Percentiles rank a stretch among this genome's conserved stretches.
Evolutionary conservation across 2,797 vertebrate species (phyloP).

Genomic region (Acanthurus tractus): DNA sequence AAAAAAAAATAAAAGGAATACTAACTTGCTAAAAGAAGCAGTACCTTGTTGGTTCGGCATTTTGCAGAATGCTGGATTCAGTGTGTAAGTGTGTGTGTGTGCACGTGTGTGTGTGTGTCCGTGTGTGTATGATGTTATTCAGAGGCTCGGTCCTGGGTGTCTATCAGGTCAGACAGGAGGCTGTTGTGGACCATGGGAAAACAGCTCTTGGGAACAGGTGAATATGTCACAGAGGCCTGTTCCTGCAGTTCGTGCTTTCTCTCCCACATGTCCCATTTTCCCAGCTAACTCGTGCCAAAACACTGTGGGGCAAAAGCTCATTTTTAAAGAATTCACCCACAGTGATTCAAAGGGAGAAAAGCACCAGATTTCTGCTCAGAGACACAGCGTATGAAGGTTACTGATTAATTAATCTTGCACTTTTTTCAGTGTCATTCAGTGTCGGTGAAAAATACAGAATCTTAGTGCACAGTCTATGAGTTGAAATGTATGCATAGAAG

Average conservation of each 20-base stretch:
- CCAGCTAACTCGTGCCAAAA: constrained; percentile 79
- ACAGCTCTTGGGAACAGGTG: constrained; percentile 85
- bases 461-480: not conserved
- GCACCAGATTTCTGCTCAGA: constrained; percentile 13
- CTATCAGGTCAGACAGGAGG: constrained; percentile 70
- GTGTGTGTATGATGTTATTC: constrained; percentile 58
- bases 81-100: constrained; percentile 32
- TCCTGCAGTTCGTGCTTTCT: constrained; percentile 52
- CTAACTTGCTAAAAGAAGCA: constrained; percentile 6
- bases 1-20: constrained; percentile 4
- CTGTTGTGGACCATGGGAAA: constrained; percentile 86
- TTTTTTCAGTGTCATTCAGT: not conserved
- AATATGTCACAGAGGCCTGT: constrained; percentile 79
- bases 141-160: constrained; percentile 56
- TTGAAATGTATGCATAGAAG: not conserved
- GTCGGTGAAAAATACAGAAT: not conserved
- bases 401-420: not conserved
- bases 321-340: constrained; percentile 46
- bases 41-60: constrained; percentile 4
- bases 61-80: constrained; percentile 23
- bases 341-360: constrained; percentile 22
- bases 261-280: constrained; percentile 74
- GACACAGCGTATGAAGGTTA: not conserved
- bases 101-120: constrained; percentile 37
- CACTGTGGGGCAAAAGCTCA: constrained; percentile 66